Evolutionary conservation across 2,113 vertebrate species (phyloP).

Genomic region (Planiliza haematocheilus): DNA sequence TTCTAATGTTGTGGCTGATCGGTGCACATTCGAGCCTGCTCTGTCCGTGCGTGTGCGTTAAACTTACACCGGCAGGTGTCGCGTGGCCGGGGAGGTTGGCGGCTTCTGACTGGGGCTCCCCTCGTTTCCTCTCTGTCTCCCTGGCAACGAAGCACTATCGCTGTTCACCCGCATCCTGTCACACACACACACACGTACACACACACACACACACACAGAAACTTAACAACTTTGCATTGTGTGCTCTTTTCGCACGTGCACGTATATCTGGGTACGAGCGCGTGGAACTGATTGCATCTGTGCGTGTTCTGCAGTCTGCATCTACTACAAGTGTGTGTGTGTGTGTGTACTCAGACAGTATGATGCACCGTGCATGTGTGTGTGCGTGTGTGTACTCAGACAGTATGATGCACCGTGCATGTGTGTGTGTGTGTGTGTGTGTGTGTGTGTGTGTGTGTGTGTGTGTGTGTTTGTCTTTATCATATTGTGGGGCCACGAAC

Average conservation of each 20-base stretch:
- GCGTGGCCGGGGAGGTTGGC: constrained; percentile 71
- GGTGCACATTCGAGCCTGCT: too few relatives aligned
- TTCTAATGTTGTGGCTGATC: too few relatives aligned
- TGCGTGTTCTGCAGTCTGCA: constrained; percentile 2
- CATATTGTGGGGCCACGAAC: too few relatives aligned
- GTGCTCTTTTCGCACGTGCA: not conserved
- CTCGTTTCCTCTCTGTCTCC: constrained; percentile 81
- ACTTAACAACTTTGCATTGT: not conserved
- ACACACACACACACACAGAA: not conserved
- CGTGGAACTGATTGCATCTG: not conserved
- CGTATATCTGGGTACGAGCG: not conserved
- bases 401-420: too few relatives aligned
- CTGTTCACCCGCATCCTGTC: constrained; percentile 87
- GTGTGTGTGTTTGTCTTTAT: constrained; percentile 15
- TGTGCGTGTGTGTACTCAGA: constrained; percentile 4
- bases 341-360: constrained; percentile 4
- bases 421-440: constrained; percentile 20
- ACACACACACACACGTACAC: constrained; percentile 4
- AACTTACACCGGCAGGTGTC: constrained; percentile 80
- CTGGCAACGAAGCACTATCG: constrained; percentile 84
- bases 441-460: constrained; percentile 18
- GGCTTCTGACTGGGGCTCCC: constrained; percentile 83
- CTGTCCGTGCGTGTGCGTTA: not conserved
- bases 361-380: not conserved
- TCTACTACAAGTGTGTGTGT: constrained; percentile 3